Base-by-base conservation (phyloP, 2,797 vertebrate species). In the Enteromius treurensis region DNA sequence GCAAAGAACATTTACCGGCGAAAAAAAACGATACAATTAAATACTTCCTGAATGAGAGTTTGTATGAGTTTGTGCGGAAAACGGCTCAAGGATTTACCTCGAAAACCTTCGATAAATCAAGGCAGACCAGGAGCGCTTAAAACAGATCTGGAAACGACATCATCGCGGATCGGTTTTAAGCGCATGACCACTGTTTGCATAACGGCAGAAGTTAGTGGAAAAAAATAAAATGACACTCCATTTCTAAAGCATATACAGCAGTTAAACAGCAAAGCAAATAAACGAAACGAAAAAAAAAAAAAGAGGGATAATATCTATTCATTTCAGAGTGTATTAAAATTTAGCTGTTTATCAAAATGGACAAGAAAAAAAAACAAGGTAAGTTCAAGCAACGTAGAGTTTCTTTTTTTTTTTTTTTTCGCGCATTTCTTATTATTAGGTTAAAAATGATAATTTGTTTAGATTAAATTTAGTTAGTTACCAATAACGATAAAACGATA, bases 211-310 rank as follows among this genome's bases (percentile, higher is more conserved):
- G 34, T 19, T 26, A 64, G 32, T 58, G 37, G 34, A 6, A n/a
- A n/a, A n/a, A n/a, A n/a, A n/a, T n/a, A 83, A 76, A 29, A 69
- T 34, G 51, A 83, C 42, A 40, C 9, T 58, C 3, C 19, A 73
- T 42, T 77, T 74, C 55, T 67, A 78, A 81, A 85, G 78, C 74
- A 76, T 69, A 83, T 82, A 88, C 87, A 87, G 87, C 85, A 88
- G 87, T 88, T 85, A 86, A 34, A 85, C 73, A 83, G 83, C 77
- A 29, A 88, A 88, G 81, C 84, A 49, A 84, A 80, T 58, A 67
- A 55, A 83, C 2, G 3, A 80, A 47, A 82, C 14, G n/a, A 26
- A 29, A 13, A 62, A 32, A 71, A 37, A 80, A 71, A 37, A 80
- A 23, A 80, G 58, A 42, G 23, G 47, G 75, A 65, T 42, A 32